These are phyloP conservation scores for Netta rufina DNA, from an alignment of 2,797 vertebrate species.

Conservation along the genomic window DNA sequence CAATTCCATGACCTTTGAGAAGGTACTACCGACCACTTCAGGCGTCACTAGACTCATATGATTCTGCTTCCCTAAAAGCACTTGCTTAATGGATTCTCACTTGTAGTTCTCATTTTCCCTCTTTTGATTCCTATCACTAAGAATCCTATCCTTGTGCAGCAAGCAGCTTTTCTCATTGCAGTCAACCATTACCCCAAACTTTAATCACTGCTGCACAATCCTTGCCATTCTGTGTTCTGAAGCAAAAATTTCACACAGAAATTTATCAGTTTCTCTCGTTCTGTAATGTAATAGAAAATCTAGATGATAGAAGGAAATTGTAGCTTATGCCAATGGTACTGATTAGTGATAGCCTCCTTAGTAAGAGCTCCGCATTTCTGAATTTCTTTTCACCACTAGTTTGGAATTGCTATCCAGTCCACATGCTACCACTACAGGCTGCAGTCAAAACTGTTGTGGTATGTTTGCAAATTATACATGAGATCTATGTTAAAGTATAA, in stretches of 20 bases:
- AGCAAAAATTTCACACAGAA: background rate
- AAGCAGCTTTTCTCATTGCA: background rate
- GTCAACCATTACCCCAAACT: background rate
- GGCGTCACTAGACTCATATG: background rate
- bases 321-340: background rate
- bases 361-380: background rate
- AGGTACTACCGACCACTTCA: background rate
- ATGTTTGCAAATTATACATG: background rate
- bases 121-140: background rate
- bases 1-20: background rate
- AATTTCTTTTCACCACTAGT: background rate
- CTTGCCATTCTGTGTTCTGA: background rate
- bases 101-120: background rate
- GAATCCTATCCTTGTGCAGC: background rate
- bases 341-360: background rate
- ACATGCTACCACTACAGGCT: background rate
- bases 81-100: background rate
- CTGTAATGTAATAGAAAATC: background rate
- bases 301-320: background rate
- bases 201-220: background rate
- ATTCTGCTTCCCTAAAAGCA: background rate
- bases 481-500: background rate
- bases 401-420: background rate
- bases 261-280: background rate
- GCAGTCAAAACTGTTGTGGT: background rate